Evolutionary conservation across 2,113 vertebrate species (phyloP), one percentile per base, ranked within the genome.

Genomic region (Bagarius yarrelli): DNA sequence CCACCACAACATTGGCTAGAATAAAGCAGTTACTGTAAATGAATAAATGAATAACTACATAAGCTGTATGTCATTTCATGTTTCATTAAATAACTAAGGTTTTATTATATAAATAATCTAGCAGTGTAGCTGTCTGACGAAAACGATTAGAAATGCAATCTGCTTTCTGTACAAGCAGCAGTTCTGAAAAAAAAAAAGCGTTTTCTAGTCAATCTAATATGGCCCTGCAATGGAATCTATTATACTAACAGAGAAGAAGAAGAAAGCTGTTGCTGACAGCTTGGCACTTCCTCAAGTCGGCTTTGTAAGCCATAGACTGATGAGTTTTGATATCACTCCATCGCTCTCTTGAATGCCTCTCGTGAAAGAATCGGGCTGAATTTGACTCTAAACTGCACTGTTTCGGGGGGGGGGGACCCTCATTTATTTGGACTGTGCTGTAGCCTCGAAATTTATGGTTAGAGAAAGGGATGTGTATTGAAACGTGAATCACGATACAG

Each of bases 281-380:
- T 44, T 70, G 66, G 55, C 69, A 64, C 30, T 77, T 50, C 63
- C 13, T 74, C 70, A 80, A 72, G 73, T 57, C 9, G 69, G 74
- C 57, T 50, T 32, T 73, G 78, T 70, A 67, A 59, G 23, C 21
- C 50, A 57, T 47, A 15, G 9, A 47, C 27, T 9, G 25, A 73
- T 55, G 34, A 30, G 5, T 73, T 79, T 55, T 67, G 40, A 63
- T 73, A 30, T 32, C 36, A 57, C 59, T 71, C 34, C 32, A 55
- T n/a, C 11, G 4, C 57, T 73, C 44, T 44, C 64, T 53, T 69
- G 52, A 79, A 57, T 21, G 34, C 40, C 25, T 70, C 36, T 71
- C 40, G 30, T 9, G 55, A 71, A 80, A 60, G 40, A 50, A n/a
- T 50, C 15, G 18, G 66, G 25, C 34, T 23, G 44, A 15, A 34